These are phyloP conservation scores for Ganaspis sp. DNA, from an alignment of 1,140 invertebrate genomes.

Conservation along the genomic window DNA sequence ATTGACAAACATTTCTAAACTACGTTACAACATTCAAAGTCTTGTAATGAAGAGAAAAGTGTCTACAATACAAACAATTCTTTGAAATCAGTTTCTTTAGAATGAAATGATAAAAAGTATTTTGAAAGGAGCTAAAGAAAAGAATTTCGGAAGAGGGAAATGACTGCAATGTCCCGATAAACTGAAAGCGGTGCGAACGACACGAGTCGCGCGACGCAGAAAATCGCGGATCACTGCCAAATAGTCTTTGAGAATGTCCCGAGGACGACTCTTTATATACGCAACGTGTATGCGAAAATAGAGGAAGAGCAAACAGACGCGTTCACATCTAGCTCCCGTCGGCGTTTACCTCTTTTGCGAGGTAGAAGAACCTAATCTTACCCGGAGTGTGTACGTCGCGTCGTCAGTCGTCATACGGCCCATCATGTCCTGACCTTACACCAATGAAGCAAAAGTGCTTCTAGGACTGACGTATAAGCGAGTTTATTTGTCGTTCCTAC, in stretches of 20 bases:
- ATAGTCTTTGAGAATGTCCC: conserved; percentile 61
- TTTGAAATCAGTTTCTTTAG: too few species aligned
- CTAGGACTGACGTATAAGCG: neutral
- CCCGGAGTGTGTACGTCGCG: neutral
- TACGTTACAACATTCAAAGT: too few species aligned
- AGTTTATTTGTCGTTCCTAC: neutral
- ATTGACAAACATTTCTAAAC: too few species aligned
- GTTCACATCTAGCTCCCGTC: conserved; percentile 4
- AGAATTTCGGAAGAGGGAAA: too few species aligned
- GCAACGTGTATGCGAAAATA: conserved; percentile 56
- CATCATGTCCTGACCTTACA: neutral
- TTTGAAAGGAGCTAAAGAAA: too few species aligned
- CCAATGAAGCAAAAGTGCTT: neutral
- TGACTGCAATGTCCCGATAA: neutral
- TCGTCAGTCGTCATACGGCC: neutral
- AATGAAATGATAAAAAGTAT: too few species aligned
- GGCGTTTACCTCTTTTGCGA: conserved; percentile 1
- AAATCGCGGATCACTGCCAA: conserved; percentile 70
- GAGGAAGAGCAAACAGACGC: conserved; percentile 59
- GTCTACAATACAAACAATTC: too few species aligned
- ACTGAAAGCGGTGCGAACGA: neutral
- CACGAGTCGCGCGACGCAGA: conserved; percentile 61
- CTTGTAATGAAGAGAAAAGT: too few species aligned
- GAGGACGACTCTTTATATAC: conserved; percentile 65
- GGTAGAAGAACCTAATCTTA: conserved; percentile 14